Percentiles rank a stretch among this genome's conserved stretches.
Conservation (phyloP, 2,888 invertebrate species). For the Plebejus argus region DNA sequence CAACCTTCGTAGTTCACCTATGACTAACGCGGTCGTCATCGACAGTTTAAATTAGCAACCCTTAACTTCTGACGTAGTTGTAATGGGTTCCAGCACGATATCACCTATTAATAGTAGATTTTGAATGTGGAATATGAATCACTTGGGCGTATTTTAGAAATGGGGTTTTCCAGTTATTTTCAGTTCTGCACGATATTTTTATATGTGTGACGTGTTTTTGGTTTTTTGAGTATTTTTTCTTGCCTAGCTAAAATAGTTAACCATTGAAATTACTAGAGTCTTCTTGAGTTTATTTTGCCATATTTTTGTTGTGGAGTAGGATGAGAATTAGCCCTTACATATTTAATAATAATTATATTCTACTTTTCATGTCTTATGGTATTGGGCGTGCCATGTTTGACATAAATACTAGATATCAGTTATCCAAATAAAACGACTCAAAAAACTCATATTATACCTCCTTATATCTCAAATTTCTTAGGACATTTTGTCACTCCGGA, state of each 20-base stretch:
- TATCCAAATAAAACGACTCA: not conserved
- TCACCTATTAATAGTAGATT: not conserved
- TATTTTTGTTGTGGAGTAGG: too few relatives aligned
- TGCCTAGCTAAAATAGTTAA: too few relatives aligned
- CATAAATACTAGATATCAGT: too few relatives aligned
- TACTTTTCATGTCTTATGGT: too few relatives aligned
- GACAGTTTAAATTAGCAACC: constrained; percentile 4
- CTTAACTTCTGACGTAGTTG: constrained; percentile 8
- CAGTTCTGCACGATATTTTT: not conserved
- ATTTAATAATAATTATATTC: too few relatives aligned
- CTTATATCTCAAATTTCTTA: not conserved
- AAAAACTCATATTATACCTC: not conserved
- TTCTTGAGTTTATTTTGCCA: too few relatives aligned
- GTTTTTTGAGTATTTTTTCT: not conserved
- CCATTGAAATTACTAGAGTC: too few relatives aligned
- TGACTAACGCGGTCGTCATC: constrained; percentile 1
- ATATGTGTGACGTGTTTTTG: not conserved
- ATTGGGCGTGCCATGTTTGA: too few relatives aligned
- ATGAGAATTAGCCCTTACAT: too few relatives aligned
- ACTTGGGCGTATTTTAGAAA: constrained; percentile 37
- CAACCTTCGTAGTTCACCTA: constrained; percentile 9
- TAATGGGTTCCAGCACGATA: constrained; percentile 9
- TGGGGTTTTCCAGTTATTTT: constrained; percentile 28
- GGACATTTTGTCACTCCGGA: not conserved
- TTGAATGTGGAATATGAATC: constrained; percentile 16